These are phyloP conservation scores for Oryzias javanicus DNA, from an alignment of 2,113 vertebrate genomes.

Conservation along the genomic window DNA sequence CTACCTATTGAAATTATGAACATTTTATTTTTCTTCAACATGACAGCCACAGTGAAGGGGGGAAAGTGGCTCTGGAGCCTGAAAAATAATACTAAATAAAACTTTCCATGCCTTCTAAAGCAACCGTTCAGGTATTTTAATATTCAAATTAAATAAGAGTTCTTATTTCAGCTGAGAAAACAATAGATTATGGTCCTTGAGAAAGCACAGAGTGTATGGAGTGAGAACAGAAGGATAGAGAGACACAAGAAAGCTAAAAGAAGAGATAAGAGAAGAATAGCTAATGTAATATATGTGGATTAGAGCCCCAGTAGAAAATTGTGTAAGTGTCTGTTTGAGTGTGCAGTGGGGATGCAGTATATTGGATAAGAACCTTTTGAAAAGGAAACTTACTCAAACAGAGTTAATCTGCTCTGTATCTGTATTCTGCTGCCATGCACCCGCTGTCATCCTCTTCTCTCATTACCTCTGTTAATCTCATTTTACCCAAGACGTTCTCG, in stretches of 20 bases:
- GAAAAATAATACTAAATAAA: too few relatives aligned
- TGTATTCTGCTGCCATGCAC: slow-evolving; percentile 65
- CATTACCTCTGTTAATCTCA: slow-evolving; percentile 65
- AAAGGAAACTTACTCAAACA: slow-evolving; percentile 56
- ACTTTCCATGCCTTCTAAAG: too few relatives aligned
- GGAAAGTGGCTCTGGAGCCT: too few relatives aligned
- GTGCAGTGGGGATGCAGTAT: slow-evolving; percentile 29
- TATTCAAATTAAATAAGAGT: too few relatives aligned
- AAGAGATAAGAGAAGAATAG: slow-evolving; percentile 27
- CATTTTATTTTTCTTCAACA: too few relatives aligned
- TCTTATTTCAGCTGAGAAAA: too few relatives aligned
- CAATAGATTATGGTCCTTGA: too few relatives aligned
- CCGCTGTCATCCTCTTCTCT: slow-evolving; percentile 60
- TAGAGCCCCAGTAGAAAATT: slow-evolving; percentile 24
- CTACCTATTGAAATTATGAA: too few relatives aligned
- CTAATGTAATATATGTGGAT: slow-evolving; percentile 38
- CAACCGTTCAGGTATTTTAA: too few relatives aligned
- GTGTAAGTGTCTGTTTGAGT: slow-evolving; percentile 9
- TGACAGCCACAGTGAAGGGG: too few relatives aligned
- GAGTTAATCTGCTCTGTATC: slow-evolving; percentile 68
- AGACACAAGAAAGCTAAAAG: slow-evolving; percentile 3
- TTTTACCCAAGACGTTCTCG: slow-evolving; percentile 37
- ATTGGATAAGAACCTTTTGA: slow-evolving; percentile 63
- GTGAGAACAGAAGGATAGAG: background rate
- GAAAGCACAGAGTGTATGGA: background rate